Evolutionary conservation across 1,140 invertebrate genomes (phyloP).

Genomic region (Drosophila teissieri): DNA sequence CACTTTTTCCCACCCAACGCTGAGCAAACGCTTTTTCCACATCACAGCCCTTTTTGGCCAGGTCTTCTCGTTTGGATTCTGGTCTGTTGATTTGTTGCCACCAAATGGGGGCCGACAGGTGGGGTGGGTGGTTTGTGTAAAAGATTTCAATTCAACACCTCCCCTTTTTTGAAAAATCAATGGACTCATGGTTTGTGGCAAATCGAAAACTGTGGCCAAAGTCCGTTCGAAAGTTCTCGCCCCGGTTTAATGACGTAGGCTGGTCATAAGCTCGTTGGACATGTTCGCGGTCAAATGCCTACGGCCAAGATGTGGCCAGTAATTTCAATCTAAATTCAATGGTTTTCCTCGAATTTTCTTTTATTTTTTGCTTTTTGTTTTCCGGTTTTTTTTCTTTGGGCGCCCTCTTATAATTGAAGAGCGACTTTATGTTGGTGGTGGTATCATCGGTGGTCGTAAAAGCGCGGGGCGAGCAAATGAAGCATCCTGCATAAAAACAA

Average conservation of each 20-base stretch:
- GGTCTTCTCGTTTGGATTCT: neutral
- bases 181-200: slow-evolving; percentile 41
- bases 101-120: slow-evolving; percentile 42
- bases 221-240: slow-evolving; percentile 11
- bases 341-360: neutral
- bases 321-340: slow-evolving; percentile 48
- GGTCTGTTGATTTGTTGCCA: slow-evolving; percentile 46
- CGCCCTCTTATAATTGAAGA: slow-evolving; percentile 39
- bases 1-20: neutral
- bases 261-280: slow-evolving; percentile 2
- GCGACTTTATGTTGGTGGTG: slow-evolving; percentile 28
- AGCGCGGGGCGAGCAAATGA: slow-evolving; percentile 28
- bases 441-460: slow-evolving; percentile 41
- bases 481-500: slow-evolving; percentile 45
- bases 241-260: slow-evolving; percentile 34
- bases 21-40: slow-evolving; percentile 50
- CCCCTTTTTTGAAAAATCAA: slow-evolving; percentile 33
- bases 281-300: slow-evolving; percentile 13
- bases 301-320: slow-evolving; percentile 14
- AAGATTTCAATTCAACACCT: slow-evolving; percentile 35
- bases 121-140: slow-evolving; percentile 16
- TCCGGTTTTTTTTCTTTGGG: slow-evolving; percentile 5
- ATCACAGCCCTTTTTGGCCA: slow-evolving; percentile 21
- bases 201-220: slow-evolving; percentile 40
- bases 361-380: slow-evolving; percentile 1